Evolutionary conservation across 2,113 vertebrate genomes (phyloP).

Genomic region (Podocnemis expansa): DNA sequence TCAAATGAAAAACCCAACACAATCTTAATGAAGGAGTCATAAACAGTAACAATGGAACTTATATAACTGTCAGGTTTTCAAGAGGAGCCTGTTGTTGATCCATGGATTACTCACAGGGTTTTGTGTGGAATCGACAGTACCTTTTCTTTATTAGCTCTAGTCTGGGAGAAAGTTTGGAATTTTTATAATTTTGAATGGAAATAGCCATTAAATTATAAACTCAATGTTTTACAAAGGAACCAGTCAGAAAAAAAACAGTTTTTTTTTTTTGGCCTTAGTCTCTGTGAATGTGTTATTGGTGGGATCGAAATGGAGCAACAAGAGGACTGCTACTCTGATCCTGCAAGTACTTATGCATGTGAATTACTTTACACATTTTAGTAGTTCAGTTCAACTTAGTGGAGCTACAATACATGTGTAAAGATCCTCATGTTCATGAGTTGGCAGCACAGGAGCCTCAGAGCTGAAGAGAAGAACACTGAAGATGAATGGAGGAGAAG

Average conservation of each 20-base stretch:
- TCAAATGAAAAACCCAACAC: neutral
- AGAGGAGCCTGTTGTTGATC: neutral
- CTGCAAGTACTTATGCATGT: neutral
- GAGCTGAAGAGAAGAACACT: neutral
- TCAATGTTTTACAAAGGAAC: neutral
- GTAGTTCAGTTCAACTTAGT: neutral
- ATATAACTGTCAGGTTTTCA: neutral
- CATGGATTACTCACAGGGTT: neutral
- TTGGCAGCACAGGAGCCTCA: neutral
- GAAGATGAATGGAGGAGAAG: neutral
- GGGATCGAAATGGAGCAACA: neutral
- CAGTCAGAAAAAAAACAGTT: neutral
- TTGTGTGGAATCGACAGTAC: neutral
- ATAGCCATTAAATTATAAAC: fast-evolving
- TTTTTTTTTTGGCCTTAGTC: neutral
- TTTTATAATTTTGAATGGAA: neutral
- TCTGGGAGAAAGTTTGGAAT: neutral
- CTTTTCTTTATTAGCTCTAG: neutral
- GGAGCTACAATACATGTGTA: neutral
- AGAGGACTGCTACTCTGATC: neutral
- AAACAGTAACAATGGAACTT: neutral
- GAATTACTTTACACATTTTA: neutral
- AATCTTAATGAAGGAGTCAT: fast-evolving
- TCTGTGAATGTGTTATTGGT: neutral
- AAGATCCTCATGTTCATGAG: neutral